Conservation (phyloP, 2,888 invertebrate species). For the Dolichopus griseipennis region DNA sequence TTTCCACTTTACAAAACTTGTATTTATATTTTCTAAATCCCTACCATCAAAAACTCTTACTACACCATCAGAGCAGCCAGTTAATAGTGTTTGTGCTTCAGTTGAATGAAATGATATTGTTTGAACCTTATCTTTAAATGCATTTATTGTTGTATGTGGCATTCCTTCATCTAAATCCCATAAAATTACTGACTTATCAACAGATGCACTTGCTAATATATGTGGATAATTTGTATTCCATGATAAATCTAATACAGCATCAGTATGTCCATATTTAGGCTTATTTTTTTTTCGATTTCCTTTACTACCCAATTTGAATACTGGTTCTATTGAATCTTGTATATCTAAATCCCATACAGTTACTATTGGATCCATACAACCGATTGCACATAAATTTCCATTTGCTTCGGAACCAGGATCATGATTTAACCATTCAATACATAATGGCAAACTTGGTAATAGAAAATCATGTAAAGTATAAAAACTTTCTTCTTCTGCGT, state of each 20-base stretch:
- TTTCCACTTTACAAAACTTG: conserved; percentile 52
- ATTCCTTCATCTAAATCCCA: conserved; percentile 85
- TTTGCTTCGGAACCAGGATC: conserved; percentile 64
- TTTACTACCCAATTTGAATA: conserved; percentile 67
- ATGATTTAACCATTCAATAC: conserved; percentile 87
- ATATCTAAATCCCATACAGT: conserved; percentile 97
- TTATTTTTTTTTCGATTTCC: conserved; percentile 65
- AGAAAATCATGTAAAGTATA: conserved; percentile 93
- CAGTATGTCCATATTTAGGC: conserved; percentile 66
- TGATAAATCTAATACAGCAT: conserved; percentile 82
- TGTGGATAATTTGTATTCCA: conserved; percentile 83
- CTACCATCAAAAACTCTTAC: conserved; percentile 78
- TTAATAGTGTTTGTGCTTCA: conserved; percentile 71
- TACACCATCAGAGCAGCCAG: conserved; percentile 74
- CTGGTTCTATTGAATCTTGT: conserved; percentile 82
- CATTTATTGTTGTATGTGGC: conserved; percentile 63
- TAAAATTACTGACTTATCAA: conserved; percentile 73
- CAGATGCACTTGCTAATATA: conserved; percentile 86
- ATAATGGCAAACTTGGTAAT: conserved; percentile 80
- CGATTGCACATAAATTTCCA: conserved; percentile 84
- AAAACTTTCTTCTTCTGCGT: conserved; percentile 77
- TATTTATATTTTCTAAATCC: conserved; percentile 52
- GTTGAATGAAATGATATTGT: conserved; percentile 72
- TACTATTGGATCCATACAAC: conserved; percentile 85
- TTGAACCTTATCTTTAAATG: conserved; percentile 78